A percentile compares a stretch with the other conserved stretches of the same genome.
Evolutionary conservation across 2,113 vertebrate genomes (phyloP).

Genomic region (Pelobates fuscus): DNA sequence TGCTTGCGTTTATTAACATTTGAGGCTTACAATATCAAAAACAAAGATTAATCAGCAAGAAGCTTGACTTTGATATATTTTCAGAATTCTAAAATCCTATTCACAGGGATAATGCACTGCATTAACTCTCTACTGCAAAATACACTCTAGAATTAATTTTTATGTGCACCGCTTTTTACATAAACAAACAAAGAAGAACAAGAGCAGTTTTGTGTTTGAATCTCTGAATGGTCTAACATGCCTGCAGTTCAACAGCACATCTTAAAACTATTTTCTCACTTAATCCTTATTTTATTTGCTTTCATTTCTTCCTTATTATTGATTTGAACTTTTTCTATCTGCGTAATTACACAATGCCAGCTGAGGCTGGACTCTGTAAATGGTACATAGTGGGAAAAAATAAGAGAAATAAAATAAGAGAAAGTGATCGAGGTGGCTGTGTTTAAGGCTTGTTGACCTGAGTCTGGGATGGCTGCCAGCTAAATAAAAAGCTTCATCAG

Average conservation of each 20-base stretch:
- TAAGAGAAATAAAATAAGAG: not conserved
- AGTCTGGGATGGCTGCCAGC: constrained; percentile 45
- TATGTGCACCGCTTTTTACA: constrained; percentile 9
- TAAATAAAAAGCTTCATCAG: constrained; percentile 48
- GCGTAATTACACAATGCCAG: constrained; percentile 29
- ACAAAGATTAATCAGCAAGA: too few relatives aligned
- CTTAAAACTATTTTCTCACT: constrained; percentile 22
- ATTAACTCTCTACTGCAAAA: constrained; percentile 27
- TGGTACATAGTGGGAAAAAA: constrained; percentile 5
- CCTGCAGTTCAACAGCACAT: constrained; percentile 7
- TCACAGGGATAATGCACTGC: constrained; percentile 22
- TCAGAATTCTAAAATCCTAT: too few relatives aligned
- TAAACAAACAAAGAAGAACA: too few relatives aligned
- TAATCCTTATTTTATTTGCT: constrained; percentile 39
- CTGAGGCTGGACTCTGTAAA: constrained; percentile 13
- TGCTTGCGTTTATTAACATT: too few relatives aligned
- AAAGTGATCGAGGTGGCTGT: constrained; percentile 8
- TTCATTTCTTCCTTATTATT: constrained; percentile 37
- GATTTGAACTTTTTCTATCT: constrained; percentile 36
- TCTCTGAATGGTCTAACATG: not conserved
- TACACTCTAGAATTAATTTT: constrained; percentile 2
- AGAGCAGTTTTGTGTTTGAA: too few relatives aligned
- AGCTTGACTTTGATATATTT: too few relatives aligned
- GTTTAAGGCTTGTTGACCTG: constrained; percentile 42
- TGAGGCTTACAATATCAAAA: too few relatives aligned